phyloP scores from a whole-genome alignment of 2,888 invertebrate species.

The Gastracanthus pulcherrimus region DNA sequence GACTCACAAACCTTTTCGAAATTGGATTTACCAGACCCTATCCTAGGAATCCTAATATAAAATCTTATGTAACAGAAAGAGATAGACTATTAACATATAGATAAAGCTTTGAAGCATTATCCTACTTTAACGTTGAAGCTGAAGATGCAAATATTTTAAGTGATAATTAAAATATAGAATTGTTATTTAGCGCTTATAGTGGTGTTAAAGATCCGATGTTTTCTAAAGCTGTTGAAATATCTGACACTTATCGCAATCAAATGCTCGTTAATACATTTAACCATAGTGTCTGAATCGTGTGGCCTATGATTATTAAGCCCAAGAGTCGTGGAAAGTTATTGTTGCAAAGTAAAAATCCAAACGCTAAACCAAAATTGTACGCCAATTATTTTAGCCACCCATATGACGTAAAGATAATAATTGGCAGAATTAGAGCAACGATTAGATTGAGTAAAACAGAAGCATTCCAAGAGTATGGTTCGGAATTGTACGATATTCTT shows the following conservation, averaged over 20 bases:
- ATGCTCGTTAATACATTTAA: constrained; percentile 80
- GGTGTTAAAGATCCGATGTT: constrained; percentile 79
- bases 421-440: constrained; percentile 69
- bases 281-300: constrained; percentile 80
- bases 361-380: constrained; percentile 82
- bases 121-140: constrained; percentile 82
- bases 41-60: constrained; percentile 56
- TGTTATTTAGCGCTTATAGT: constrained; percentile 81
- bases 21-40: constrained; percentile 51
- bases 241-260: constrained; percentile 79
- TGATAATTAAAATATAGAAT: constrained; percentile 83
- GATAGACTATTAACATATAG: constrained; percentile 82
- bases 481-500: constrained; percentile 79
- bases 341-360: constrained; percentile 82
- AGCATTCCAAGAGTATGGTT: constrained; percentile 81
- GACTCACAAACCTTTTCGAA: constrained; percentile 86
- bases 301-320: constrained; percentile 83
- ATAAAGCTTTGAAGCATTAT: constrained; percentile 84
- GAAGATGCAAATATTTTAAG: constrained; percentile 79
- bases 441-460: constrained; percentile 81
- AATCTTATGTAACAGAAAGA: constrained; percentile 80
- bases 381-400: constrained; percentile 84
- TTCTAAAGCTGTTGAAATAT: constrained; percentile 80
- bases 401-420: constrained; percentile 81
- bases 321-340: constrained; percentile 84